Conservation (phyloP, 1,140 invertebrate species). For the Sesamia nonagrioides region DNA sequence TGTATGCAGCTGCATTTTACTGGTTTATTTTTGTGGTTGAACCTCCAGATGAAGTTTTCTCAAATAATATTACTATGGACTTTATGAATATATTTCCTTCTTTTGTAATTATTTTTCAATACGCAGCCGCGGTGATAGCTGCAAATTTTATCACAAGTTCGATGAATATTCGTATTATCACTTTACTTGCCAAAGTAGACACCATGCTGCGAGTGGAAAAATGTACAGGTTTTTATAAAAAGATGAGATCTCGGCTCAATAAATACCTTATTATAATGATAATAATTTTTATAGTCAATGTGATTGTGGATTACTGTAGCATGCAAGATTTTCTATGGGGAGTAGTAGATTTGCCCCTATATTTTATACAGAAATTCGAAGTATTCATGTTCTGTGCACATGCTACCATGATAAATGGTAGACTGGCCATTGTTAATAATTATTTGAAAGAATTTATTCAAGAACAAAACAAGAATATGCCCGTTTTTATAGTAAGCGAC, state of each 20-base stretch:
- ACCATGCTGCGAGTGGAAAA: conserved; percentile 58
- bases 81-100: conserved; percentile 60
- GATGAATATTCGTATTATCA: conserved; percentile 60
- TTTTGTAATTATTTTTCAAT: conserved; percentile 60
- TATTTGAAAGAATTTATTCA: conserved; percentile 17
- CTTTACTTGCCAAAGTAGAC: conserved; percentile 61
- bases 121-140: conserved; percentile 54
- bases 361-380: conserved; percentile 9
- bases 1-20: not conserved
- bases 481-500: not conserved
- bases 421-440: not conserved
- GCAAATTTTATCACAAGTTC: conserved; percentile 30
- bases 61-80: conserved; percentile 26
- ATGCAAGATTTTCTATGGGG: conserved; percentile 14
- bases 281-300: conserved; percentile 32
- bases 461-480: conserved; percentile 2
- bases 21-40: not conserved
- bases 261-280: conserved; percentile 44
- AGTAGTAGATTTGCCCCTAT: not conserved
- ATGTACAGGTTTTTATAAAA: conserved; percentile 57
- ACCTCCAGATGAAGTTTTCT: not conserved
- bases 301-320: conserved; percentile 16
- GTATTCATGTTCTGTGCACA: conserved; percentile 11
- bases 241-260: conserved; percentile 47
- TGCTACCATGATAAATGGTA: not conserved